Base-by-base conservation (phyloP, 2,113 vertebrate genomes). In the Petrocephalus microphthalmus region DNA sequence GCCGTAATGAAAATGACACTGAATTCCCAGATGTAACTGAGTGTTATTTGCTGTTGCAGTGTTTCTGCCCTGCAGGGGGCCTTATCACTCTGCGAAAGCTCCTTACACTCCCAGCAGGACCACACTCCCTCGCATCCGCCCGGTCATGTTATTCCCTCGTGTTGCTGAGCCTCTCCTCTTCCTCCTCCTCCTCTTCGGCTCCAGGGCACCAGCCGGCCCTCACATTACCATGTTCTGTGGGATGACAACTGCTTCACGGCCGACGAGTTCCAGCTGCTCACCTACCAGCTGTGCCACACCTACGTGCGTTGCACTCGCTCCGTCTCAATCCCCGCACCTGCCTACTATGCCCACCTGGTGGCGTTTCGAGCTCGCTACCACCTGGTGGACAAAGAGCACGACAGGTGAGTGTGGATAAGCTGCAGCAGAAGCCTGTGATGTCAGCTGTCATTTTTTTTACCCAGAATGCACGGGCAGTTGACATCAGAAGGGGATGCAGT, bases 261-360 rank as follows among this genome's bases (percentile, higher is more conserved):
- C 47, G 98, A 99, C 52, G 98, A 99, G 95, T 98, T 99, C 93
- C 98, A 99, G 97, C 96, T 99, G 94, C 97, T 99, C 84, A 99
- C 98, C 85, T 99, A 99, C 97, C 98, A 99, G 97, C 96, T 99
- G 95, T 99, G 98, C 96, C 98, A 99, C 96, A 99, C 98, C 0
- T 99, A 99, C 0, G 98, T 99, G 93, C 97, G 98, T 94, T 99
- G 98, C 88, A 99, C 98, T 87, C 97, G 98, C 86, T 99, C 98
- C 0, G 98, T 99, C 90, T 99, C 98, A 93, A 99, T 99, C 93
- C 98, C 98, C 0, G 98, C 98, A 60, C 98, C 98, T 87, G 98
- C 98, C 89, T 99, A 99, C 94, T 99, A 99, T 84, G 98, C 98
- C 94, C 98, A 98, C 93, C 95, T 99, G 94, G 98, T 99, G 93